These are phyloP conservation scores for Lutraria lutraria DNA, from an alignment of 2,888 invertebrate species.

Conservation along the genomic window DNA sequence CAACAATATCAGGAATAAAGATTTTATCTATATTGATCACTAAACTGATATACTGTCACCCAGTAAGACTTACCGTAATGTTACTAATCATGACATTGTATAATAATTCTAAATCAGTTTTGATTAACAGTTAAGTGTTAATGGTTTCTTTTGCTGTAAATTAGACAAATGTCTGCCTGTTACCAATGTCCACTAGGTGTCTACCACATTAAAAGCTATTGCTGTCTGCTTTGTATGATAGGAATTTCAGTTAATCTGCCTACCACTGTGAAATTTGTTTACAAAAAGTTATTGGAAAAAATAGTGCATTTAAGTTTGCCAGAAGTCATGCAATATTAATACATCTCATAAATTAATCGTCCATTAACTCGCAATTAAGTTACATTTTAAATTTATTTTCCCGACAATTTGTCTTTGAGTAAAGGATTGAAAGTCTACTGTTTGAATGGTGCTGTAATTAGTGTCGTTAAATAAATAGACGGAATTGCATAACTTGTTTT, in stretches of 20 bases:
- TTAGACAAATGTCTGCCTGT: neutral
- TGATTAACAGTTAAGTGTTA: neutral
- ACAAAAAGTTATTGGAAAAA: neutral
- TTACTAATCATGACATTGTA: too few relatives aligned
- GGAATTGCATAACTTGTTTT: slow-evolving; percentile 11
- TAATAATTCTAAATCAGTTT: neutral
- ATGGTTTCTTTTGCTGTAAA: neutral
- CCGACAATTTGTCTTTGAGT: neutral
- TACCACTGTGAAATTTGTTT: neutral
- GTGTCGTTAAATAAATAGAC: neutral
- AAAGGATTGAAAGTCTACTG: neutral
- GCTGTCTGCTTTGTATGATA: neutral
- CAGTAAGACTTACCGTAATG: too few relatives aligned
- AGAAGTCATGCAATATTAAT: slow-evolving; percentile 9
- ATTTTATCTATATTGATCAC: too few relatives aligned
- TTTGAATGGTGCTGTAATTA: neutral
- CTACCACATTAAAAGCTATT: neutral
- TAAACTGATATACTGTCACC: too few relatives aligned
- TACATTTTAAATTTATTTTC: neutral
- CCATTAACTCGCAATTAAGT: slow-evolving; percentile 9
- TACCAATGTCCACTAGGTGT: neutral
- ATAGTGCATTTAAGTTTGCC: neutral
- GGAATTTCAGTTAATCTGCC: neutral
- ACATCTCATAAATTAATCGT: neutral
- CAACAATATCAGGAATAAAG: too few relatives aligned